Evolutionary conservation across 2,113 vertebrate genomes (phyloP), one percentile per base, ranked within the genome.

Genomic region (Numida meleagris): DNA sequence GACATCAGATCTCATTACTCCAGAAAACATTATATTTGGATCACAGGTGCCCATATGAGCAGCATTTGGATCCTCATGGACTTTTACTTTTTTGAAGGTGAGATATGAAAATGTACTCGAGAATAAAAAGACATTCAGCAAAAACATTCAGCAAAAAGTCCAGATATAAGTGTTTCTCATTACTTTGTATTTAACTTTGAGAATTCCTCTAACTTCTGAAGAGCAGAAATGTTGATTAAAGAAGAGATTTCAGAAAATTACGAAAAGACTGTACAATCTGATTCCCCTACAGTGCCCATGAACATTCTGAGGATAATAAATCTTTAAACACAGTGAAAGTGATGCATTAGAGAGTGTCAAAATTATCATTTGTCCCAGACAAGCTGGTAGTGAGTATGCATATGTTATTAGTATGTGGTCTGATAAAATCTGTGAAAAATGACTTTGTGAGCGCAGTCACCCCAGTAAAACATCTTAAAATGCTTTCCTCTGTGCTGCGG

Each of bases 301-400:
- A 61, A 63, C 51, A 90, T 95, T 85, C 71, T 34, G 53, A 73
- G 61, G 59, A 72, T 73, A 96, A 95, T 92, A 96, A 96, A 95
- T 94, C 59, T 53, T 87, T 92, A 93, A 88, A 53, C 42, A 62
- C 27, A 85, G 58, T 87, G 79, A 95, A 96, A 94, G 62, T 89
- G 72, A 92, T 96, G 77, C 78, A 95, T 95, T 95, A 89, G 51
- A 86, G 50, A 70, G 61, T 90, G 55, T 94, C 94, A 97, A 78
- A 93, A 96, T 94, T 96, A 95, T 93, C 86, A 96, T 96, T 95
- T 96, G 76, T 96, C 62, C 91, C 80, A 96, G 86, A 96, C 92
- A 96, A 94, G 59, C 80, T 95, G 72, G 83, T 80, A 92, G 83
- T 93, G 82, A 94, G 59, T 43, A 76, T 68, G 90, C 92, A 96